phyloP scores from a whole-genome alignment of 1,140 invertebrate genomes.

The Amyelois transitella region DNA sequence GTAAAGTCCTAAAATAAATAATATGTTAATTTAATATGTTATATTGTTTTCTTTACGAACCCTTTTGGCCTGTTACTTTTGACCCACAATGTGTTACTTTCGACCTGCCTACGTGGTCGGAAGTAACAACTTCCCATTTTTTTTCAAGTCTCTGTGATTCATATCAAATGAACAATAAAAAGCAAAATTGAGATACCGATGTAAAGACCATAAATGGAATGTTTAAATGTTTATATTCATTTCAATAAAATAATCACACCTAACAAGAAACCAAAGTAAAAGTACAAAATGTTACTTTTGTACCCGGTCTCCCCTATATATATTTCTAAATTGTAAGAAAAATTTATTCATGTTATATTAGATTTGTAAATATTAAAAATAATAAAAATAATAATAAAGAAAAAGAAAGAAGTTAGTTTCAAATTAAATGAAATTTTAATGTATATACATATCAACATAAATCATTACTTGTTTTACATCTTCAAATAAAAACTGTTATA shows the following conservation, averaged over 20 bases:
- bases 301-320: too few species aligned
- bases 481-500: too few species aligned
- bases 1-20: slow-evolving; percentile 11
- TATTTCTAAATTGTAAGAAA: too few species aligned
- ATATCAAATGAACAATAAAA: slow-evolving; percentile 11
- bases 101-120: slow-evolving; percentile 15
- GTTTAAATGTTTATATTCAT: slow-evolving; percentile 15
- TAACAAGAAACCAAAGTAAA: slow-evolving; percentile 18
- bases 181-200: slow-evolving; percentile 7
- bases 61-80: slow-evolving; percentile 18
- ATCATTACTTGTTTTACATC: too few species aligned
- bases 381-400: too few species aligned
- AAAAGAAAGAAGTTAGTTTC: too few species aligned
- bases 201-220: slow-evolving; percentile 16
- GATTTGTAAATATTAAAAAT: too few species aligned
- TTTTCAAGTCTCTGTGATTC: slow-evolving; percentile 16
- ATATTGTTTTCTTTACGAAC: slow-evolving; percentile 15
- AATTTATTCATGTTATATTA: too few species aligned
- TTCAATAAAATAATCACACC: slow-evolving; percentile 14
- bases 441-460: too few species aligned
- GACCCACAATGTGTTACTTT: slow-evolving; percentile 22
- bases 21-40: slow-evolving; percentile 17
- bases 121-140: too few species aligned
- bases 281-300: slow-evolving; percentile 22
- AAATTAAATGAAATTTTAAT: too few species aligned